These are phyloP conservation scores for Noctuana brunneofusca DNA, from an alignment of 2,888 invertebrate genomes.

Conservation along the genomic window DNA sequence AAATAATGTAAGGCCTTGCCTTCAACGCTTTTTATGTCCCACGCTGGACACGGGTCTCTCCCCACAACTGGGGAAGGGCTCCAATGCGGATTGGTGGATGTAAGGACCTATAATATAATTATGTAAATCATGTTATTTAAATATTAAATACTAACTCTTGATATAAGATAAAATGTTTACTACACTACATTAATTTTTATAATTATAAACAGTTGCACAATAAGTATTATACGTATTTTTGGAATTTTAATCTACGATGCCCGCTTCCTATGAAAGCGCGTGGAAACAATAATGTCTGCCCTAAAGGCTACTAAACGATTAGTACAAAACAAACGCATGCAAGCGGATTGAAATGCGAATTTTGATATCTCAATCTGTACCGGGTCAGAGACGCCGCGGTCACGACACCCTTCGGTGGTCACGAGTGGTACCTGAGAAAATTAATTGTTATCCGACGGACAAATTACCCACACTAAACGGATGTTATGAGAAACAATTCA, in stretches of 20 bases:
- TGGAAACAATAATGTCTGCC: conserved; percentile 45
- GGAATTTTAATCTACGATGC: neutral
- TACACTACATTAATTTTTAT: too few relatives aligned
- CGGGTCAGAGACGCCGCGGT: conserved; percentile 78
- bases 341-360: conserved; percentile 73
- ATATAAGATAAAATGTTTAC: too few relatives aligned
- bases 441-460: conserved; percentile 62
- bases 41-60: too few relatives aligned
- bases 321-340: conserved; percentile 71
- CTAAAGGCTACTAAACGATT: conserved; percentile 60
- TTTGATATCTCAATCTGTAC: conserved; percentile 80
- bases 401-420: conserved; percentile 82
- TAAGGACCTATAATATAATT: too few relatives aligned
- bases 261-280: conserved; percentile 13
- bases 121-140: too few relatives aligned
- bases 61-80: too few relatives aligned
- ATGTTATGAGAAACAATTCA: conserved; percentile 49
- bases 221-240: too few relatives aligned
- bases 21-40: too few relatives aligned
- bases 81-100: too few relatives aligned
- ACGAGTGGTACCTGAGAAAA: conserved; percentile 59
- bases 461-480: conserved; percentile 66
- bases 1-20: too few relatives aligned
- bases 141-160: too few relatives aligned
- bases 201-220: too few relatives aligned